Conservation (phyloP, 2,113 vertebrate genomes). For the Ammodytes dubius region DNA sequence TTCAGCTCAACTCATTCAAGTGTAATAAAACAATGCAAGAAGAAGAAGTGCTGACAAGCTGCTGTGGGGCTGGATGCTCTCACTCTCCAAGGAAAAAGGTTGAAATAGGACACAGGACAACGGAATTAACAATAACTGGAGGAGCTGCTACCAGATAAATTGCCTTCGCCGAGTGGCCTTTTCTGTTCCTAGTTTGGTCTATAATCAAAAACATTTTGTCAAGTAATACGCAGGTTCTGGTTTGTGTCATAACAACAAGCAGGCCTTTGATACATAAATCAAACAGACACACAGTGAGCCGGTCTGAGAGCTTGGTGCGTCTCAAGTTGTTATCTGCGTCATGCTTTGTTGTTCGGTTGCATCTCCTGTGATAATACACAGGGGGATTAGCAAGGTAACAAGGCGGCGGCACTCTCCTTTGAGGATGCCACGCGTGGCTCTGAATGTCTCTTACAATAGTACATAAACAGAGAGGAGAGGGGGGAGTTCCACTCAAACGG, state of each 20-base stretch:
- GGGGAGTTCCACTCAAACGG: slow-evolving; percentile 79
- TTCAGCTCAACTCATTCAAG: slow-evolving; percentile 91
- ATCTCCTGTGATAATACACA: slow-evolving; percentile 70
- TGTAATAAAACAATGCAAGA: slow-evolving; percentile 94
- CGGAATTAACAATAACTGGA: not conserved
- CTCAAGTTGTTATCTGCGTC: slow-evolving; percentile 66
- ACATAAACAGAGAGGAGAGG: slow-evolving; percentile 76
- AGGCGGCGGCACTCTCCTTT: slow-evolving; percentile 68
- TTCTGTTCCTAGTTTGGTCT: slow-evolving; percentile 22
- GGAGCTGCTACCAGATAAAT: not conserved
- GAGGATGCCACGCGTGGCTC: slow-evolving; percentile 66
- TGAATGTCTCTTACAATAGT: slow-evolving; percentile 71
- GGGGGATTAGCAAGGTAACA: slow-evolving; percentile 77
- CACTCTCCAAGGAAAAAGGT: slow-evolving; percentile 85
- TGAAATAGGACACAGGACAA: slow-evolving; percentile 80
- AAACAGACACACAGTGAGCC: slow-evolving; percentile 29
- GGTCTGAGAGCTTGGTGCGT: slow-evolving; percentile 55
- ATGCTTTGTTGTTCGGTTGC: slow-evolving; percentile 71
- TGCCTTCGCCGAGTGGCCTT: not conserved
- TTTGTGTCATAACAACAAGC: slow-evolving; percentile 31
- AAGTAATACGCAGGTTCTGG: slow-evolving; percentile 10
- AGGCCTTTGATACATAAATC: slow-evolving; percentile 18
- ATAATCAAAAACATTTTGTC: slow-evolving; percentile 13
- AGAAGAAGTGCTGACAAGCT: slow-evolving; percentile 87
- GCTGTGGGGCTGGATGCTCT: slow-evolving; percentile 88